Conservation (phyloP, 2,113 vertebrate genomes). For the Smithornis capensis region DNA sequence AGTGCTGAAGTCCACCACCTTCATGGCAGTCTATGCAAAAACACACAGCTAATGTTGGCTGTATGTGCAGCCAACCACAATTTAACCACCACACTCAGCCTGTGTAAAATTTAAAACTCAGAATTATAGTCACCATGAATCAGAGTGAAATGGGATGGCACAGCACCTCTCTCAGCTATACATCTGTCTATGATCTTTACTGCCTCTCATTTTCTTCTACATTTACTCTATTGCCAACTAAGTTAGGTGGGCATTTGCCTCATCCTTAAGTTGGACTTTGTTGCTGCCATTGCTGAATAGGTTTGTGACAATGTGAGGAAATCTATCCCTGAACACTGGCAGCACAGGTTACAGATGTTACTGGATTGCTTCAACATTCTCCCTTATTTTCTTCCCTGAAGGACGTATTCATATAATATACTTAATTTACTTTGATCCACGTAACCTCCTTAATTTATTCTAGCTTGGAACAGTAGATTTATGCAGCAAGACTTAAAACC, state of each 20-base stretch:
- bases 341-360: background rate
- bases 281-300: fast-evolving
- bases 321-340: background rate
- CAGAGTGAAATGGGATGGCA: background rate
- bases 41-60: background rate
- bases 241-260: background rate
- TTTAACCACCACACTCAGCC: background rate
- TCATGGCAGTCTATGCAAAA: slow-evolving; percentile 81
- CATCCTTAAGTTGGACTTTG: background rate
- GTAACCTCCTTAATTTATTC: background rate
- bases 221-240: background rate
- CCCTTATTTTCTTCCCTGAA: background rate
- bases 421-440: background rate
- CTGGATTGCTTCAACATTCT: background rate
- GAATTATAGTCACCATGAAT: background rate
- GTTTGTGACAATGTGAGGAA: background rate
- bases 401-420: background rate
- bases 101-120: background rate
- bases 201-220: background rate
- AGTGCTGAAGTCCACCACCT: slow-evolving; percentile 86
- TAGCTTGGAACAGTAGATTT: background rate
- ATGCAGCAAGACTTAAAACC: background rate
- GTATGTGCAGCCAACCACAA: background rate
- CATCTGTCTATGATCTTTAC: background rate
- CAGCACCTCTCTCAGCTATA: background rate